Base-by-base conservation (phyloP, 2,113 vertebrate genomes). In the Stigmatopora argus region DNA sequence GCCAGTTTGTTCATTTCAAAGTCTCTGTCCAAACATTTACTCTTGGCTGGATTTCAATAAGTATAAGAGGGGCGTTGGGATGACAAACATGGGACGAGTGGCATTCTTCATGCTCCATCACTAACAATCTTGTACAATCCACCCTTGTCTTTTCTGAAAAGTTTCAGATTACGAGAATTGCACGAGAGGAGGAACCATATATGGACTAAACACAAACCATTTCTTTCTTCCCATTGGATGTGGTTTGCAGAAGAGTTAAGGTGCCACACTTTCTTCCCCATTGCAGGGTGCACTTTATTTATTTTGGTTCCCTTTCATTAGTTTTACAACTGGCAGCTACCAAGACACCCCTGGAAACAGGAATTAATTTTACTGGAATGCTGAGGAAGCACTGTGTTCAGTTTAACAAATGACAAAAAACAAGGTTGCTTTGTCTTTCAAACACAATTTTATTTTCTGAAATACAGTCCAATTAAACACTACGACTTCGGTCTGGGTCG, bases 271-370 rank as follows among this genome's bases (percentile, higher is more conserved):
- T 61, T 74, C 7, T 41, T 77, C 58, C 21, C 74, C 58, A 60
- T 46, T 80, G 70, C 60, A 62, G 53, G 70, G 38, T 68, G 55
- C 23, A 74, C 52, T 64, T 77, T 19, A 56, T 75, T 74, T 72
- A 73, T 73, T 14, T 21, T 58, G 26, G 69, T 31, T 17, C 49
- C 68, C 63, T 77, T 61, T 85, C 75, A 85, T 83, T 83, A 82
- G 70, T 64, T 18, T 72, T 78, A 85, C 78, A 58, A 57, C 67
- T 69, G 53, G 45, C 72, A 78, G 65, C 63, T 75, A 67, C 19
- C 62, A 21, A 77, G 26, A 18, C 10, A 41, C 64, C 10, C 61
- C 52, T 4, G 31, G 53, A 34, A 44, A 64, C 17, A 46, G 38
- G 7, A 31, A 18, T 55, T 41, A 38, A 53, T 19, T 34, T 51